These are phyloP conservation scores for Echinarachnius parma DNA, from an alignment of 53 echinoderm and acorn worm species.

Conservation along the genomic window DNA sequence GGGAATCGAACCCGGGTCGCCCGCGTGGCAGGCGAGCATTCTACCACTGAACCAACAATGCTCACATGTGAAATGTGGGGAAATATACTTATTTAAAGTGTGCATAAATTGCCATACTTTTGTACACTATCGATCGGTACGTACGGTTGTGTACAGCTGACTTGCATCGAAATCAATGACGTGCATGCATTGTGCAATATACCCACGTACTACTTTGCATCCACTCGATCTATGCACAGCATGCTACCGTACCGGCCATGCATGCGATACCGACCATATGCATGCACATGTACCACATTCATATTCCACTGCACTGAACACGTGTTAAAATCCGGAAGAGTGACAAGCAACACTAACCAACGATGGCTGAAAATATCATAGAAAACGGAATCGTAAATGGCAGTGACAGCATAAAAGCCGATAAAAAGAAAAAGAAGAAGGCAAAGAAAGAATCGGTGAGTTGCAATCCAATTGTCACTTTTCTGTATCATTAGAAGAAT, in stretches of 20 bases:
- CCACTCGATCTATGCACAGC: no score
- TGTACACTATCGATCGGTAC: no score
- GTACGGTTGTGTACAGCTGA: no score
- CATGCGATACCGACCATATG: no score
- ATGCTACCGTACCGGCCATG: not conserved
- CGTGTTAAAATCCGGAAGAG: conserved; percentile 9
- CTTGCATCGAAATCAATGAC: no score
- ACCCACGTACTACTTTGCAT: no score
- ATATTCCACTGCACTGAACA: not conserved
- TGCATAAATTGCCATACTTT: no score
- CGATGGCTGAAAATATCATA: not conserved
- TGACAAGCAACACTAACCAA: not conserved
- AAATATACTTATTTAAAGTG: not conserved
- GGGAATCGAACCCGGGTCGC: conserved; percentile 37
- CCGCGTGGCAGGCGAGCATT: conserved; percentile 42
- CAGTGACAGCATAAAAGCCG: conserved; percentile 6
- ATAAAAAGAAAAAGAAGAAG: conserved; percentile 25
- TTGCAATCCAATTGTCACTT: no score
- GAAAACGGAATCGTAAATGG: conserved; percentile 16
- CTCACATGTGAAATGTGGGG: not conserved
- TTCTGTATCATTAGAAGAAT: no score
- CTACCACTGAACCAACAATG: conserved; percentile 41
- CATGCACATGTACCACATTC: no score
- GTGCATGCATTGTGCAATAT: no score
- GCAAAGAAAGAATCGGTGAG: conserved; percentile 35